phyloP scores from a whole-genome alignment of 2,797 vertebrate genomes.

The Helostoma temminkii region DNA sequence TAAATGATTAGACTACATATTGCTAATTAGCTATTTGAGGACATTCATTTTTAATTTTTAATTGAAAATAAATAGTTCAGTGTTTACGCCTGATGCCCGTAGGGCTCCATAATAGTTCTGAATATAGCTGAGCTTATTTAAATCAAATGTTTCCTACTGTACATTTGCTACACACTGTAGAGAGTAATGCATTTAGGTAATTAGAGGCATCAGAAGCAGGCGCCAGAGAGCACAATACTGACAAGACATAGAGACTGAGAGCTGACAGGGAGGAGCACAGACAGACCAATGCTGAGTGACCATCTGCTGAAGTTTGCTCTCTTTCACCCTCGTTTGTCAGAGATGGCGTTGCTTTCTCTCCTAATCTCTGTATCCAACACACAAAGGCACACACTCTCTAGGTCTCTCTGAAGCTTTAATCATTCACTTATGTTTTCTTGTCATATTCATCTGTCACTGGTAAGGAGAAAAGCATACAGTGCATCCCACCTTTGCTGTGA shows the following conservation, averaged over 20 bases:
- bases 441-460: not conserved
- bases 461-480: slow-evolving; percentile 26
- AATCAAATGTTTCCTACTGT: not conserved
- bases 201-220: slow-evolving; percentile 29
- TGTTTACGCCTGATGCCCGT: slow-evolving; percentile 13
- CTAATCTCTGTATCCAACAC: not conserved
- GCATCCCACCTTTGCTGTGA: slow-evolving; percentile 8
- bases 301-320: slow-evolving; percentile 52
- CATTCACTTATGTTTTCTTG: slow-evolving; percentile 12
- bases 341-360: slow-evolving; percentile 11
- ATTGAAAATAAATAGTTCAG: slow-evolving; percentile 2
- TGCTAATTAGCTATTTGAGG: slow-evolving; percentile 15
- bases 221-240: slow-evolving; percentile 5
- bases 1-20: not conserved
- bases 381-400: not conserved
- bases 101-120: not conserved
- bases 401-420: not conserved
- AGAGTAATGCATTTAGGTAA: not conserved
- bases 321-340: slow-evolving; percentile 19
- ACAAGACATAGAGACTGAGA: slow-evolving; percentile 3
- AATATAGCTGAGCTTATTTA: not conserved
- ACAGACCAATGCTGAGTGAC: slow-evolving; percentile 45
- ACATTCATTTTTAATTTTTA: slow-evolving; percentile 13
- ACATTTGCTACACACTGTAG: too few species aligned
- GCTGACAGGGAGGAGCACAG: slow-evolving; percentile 16